Percentiles rank a stretch among this genome's conserved stretches.
These are phyloP conservation scores for Littorina saxatilis DNA, from an alignment of 1,140 invertebrate genomes.

Conservation along the genomic window DNA sequence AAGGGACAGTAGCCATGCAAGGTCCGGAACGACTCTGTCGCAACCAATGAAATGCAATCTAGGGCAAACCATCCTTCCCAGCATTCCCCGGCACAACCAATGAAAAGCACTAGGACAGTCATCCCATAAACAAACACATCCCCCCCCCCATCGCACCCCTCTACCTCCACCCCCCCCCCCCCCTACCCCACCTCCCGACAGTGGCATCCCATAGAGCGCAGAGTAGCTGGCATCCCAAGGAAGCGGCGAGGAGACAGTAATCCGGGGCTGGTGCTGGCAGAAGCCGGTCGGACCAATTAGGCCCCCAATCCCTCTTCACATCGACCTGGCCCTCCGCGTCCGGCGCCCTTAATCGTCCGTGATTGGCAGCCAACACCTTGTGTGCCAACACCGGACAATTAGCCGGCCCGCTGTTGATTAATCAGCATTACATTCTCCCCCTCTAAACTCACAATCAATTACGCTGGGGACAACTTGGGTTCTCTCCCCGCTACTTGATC, in stretches of 20 bases:
- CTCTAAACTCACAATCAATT: slow-evolving; percentile 32
- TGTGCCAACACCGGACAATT: slow-evolving; percentile 8
- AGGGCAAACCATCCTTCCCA: no score
- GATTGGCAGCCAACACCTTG: slow-evolving; percentile 36
- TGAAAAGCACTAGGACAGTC: not conserved
- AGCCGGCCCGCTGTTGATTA: slow-evolving; percentile 34
- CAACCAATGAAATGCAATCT: no score
- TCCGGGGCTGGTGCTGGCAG: not conserved
- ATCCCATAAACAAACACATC: not conserved
- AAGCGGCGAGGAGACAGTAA: slow-evolving; percentile 6
- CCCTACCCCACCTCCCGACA: not conserved
- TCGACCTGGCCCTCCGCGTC: not conserved
- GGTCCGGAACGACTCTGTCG: no score
- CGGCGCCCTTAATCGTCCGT: not conserved
- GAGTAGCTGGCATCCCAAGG: no score
- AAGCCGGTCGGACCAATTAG: slow-evolving; percentile 20
- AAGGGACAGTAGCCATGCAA: no score
- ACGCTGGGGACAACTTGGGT: slow-evolving; percentile 27
- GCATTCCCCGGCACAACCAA: not conserved
- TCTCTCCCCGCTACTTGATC: slow-evolving; percentile 35
- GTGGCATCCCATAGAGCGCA: no score
- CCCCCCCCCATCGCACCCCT: not conserved
- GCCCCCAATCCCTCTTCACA: not conserved
- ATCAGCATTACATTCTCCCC: slow-evolving; percentile 35
- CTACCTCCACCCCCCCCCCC: no score